Evolutionary conservation across 2,888 invertebrate species (phyloP), one percentile per base, ranked within the genome.

Genomic region (Dicycla oo): DNA sequence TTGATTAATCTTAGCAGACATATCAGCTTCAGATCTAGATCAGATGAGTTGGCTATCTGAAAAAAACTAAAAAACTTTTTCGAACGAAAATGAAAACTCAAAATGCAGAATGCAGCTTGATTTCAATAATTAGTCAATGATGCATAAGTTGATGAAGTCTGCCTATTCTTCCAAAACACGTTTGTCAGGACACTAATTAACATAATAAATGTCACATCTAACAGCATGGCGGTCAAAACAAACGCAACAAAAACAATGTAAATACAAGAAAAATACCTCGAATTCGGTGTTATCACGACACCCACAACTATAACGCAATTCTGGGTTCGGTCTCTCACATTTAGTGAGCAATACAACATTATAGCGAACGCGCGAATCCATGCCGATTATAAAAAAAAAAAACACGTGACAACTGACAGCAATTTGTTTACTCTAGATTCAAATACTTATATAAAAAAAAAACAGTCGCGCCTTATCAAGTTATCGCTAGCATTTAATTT

Each of bases 271-370:
- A 81, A 86, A 83, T 81, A 83, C 80, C 71, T 80, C 85, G 80
- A 83, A 81, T 79, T 80, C 78, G 70, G 70, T 82, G 69, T 86
- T 87, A 88, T 83, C 86, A 84, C 53, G 73, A 84, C 88, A 86
- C 90, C 89, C 88, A 90, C 90, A 70, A 67, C 61, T 75, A 83
- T 87, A 86, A 88, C 88, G 87, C 87, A 85, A 86, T 78, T 71
- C 79, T 74, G 57, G 75, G 74, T 66, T 70, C 82, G 64, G 82
- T 77, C 80, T 70, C 73, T 83, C 78, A 63, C 70, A 81, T 86
- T 88, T 86, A 87, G 87, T 88, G 74, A 83, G 85, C 84, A 74
- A 73, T 82, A 82, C 76, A 81, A 79, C 82, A 80, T 60, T 78
- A 84, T 47, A 60, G 65, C 34, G 86, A 84, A 78, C 89, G 88